Evolutionary conservation across 2,797 vertebrate genomes (phyloP).

Genomic region (Momotus momota): DNA sequence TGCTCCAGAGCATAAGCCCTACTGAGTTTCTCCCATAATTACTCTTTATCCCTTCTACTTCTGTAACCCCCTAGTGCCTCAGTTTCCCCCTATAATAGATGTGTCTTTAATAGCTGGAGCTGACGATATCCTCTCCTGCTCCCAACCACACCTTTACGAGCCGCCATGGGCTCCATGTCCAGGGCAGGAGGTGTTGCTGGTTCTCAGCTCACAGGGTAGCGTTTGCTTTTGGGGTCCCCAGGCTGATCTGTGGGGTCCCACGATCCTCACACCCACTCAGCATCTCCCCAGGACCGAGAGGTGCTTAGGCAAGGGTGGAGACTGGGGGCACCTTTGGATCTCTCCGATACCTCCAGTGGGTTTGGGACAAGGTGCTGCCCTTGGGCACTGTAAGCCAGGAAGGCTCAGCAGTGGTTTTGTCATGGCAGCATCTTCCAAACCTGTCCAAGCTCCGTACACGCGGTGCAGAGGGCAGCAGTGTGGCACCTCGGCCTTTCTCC

Average conservation of each 20-base stretch:
- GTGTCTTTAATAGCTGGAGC: neutral
- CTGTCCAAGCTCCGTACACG: rapidly evolving
- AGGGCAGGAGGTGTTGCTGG: neutral
- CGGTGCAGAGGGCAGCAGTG: neutral
- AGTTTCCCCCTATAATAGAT: neutral
- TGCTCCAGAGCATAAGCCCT: neutral
- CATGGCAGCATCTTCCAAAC: neutral
- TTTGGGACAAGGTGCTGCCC: neutral
- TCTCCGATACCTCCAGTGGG: neutral
- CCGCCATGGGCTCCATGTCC: neutral
- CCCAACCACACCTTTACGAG: rapidly evolving
- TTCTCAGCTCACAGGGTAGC: neutral
- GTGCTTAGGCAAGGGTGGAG: neutral
- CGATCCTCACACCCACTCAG: neutral
- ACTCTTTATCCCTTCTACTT: neutral
- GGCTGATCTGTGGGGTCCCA: neutral
- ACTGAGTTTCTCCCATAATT: neutral
- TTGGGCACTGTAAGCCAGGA: neutral
- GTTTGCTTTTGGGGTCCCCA: neutral
- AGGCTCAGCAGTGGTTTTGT: neutral
- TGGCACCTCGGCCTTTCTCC: neutral
- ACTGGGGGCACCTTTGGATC: neutral
- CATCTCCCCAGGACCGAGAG: neutral
- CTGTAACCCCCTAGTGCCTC: neutral
- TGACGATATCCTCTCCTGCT: neutral